Percentiles rank a stretch among this genome's conserved stretches.
Conservation (phyloP, 2,888 invertebrate species). For the Orchesella flavescens region DNA sequence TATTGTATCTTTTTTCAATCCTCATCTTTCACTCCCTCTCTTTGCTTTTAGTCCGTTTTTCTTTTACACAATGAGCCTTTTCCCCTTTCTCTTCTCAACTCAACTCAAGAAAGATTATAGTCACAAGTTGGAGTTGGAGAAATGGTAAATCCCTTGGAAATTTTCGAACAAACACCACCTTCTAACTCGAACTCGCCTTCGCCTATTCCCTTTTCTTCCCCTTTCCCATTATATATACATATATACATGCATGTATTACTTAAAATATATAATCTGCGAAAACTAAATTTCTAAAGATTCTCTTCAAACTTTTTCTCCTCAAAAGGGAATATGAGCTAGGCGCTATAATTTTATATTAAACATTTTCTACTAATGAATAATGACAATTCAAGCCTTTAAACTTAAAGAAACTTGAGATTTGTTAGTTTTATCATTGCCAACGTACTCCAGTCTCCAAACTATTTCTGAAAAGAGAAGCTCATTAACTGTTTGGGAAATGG, state of each 20-base stretch:
- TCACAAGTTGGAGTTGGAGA: slow-evolving; percentile 35
- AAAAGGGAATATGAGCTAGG: background rate
- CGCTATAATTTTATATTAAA: background rate
- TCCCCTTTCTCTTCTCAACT: slow-evolving; percentile 21
- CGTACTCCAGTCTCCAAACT: too few species aligned
- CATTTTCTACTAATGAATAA: slow-evolving; percentile 33
- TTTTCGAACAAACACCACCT: slow-evolving; percentile 22
- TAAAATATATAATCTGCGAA: too few species aligned
- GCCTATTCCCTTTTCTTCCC: too few species aligned
- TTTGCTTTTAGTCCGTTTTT: background rate
- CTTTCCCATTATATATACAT: too few species aligned
- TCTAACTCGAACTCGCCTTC: too few species aligned
- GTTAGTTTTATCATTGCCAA: background rate
- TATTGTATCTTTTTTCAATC: slow-evolving; percentile 22
- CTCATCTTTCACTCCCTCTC: background rate
- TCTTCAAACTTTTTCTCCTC: background rate
- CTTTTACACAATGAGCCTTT: background rate
- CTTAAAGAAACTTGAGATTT: background rate
- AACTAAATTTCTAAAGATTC: background rate
- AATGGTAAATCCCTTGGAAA: slow-evolving; percentile 51
- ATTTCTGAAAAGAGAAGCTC: background rate
- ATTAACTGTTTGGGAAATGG: too few species aligned
- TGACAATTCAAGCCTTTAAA: slow-evolving; percentile 12
- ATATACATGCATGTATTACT: too few species aligned
- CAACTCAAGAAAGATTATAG: slow-evolving; percentile 49